Evolutionary conservation across 1,140 invertebrate genomes (phyloP), one percentile per base, ranked within the genome.

Genomic region (Nomia melanderi): DNA sequence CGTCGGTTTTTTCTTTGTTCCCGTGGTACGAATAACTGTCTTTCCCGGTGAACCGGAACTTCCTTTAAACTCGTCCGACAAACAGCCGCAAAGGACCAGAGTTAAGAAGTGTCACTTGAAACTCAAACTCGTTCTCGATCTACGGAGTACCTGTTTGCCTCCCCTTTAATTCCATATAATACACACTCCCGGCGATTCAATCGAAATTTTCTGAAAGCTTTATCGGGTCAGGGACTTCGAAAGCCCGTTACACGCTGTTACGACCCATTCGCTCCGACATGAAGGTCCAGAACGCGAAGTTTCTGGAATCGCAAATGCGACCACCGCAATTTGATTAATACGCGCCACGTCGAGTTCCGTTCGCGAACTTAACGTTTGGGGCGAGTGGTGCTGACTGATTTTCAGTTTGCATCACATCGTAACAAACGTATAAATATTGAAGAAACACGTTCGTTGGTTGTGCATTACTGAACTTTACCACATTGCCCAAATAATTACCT

Each of bases 51-150:
- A 82, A 71, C 53, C 70, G 53, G 53, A 71, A 76, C 25, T 60
- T 50, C 25, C 47, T 66, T 44, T 59, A 65, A 75, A 71, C 60
- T 60, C 29, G 69, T n/a, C 36, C 50, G 53, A 33, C 44, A 62
- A 82, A 81, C 47, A 73, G 44, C 59, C 53, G 70, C 54, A 44
- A 77, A 71, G 44, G 65, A 66, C 20, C 47, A 14, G 44, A 71
- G 79, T 71, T 66, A 71, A 65, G 36, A 56, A 81, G 77, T 73
- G 65, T 79, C 56, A 71, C 62, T 77, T 57, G 64, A 81, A 82
- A 77, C 67, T 71, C 54, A 79, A 82, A 77, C 80, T 81, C 54
- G 53, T 56, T 53, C 36, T 65, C 59, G 41, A 80, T 71, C 36
- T 62, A 56, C 31, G 27, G n/a, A 20, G n/a, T 17, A 14, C 14